phyloP scores from a whole-genome alignment of 2,888 invertebrate genomes.

The Heliconius ismenius region DNA sequence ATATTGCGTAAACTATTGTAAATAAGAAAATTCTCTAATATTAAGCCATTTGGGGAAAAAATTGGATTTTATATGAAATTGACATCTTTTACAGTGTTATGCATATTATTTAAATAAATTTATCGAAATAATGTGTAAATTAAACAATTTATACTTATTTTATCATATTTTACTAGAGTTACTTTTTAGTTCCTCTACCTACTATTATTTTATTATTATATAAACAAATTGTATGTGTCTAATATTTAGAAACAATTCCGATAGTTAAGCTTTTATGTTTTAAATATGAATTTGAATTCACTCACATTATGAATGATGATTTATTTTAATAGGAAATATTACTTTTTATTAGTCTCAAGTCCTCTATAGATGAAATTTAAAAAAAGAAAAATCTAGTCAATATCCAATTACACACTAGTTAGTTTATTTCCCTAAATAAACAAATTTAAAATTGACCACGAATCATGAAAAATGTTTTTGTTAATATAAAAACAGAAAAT shows the following conservation, averaged over 20 bases:
- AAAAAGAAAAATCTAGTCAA: conserved; percentile 11
- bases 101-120: conserved; percentile 6
- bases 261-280: conserved; percentile 12
- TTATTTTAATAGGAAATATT: conserved; percentile 29
- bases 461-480: no score
- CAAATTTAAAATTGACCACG: not conserved
- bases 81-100: not conserved
- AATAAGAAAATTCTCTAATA: not conserved
- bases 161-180: not conserved
- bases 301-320: conserved; percentile 20
- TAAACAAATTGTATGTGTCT: conserved; percentile 5
- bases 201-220: not conserved
- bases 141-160: not conserved
- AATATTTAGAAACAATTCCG: conserved; percentile 7
- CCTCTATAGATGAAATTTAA: conserved; percentile 21
- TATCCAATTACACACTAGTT: not conserved
- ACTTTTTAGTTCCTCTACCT: not conserved
- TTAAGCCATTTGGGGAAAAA: conserved; percentile 14
- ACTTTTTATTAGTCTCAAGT: conserved; percentile 20
- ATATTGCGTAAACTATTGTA: not conserved
- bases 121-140: not conserved
- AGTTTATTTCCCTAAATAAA: not conserved
- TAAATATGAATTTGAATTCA: not conserved
- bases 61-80: not conserved
- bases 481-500: no score